Evolutionary conservation across 2,797 vertebrate genomes (phyloP).

Genomic region (Sciaenops ocellatus): DNA sequence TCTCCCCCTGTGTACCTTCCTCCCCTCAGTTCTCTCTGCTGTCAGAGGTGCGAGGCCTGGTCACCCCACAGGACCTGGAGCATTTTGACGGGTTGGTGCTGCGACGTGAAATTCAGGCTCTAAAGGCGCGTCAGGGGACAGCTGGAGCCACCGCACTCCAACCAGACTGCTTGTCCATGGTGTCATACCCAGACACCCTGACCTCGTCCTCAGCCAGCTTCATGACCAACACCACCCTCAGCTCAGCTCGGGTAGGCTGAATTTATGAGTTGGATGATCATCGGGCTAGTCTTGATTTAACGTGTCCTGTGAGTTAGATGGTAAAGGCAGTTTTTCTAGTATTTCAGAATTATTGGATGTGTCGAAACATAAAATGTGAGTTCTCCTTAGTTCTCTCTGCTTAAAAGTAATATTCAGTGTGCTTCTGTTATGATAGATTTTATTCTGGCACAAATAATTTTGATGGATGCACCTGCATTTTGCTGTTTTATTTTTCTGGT

Average conservation of each 20-base stretch:
- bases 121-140: conserved; percentile 92
- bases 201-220: conserved; percentile 94
- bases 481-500: conserved; percentile 17
- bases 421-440: neutral
- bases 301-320: neutral
- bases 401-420: conserved; percentile 5
- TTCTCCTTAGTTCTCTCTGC: neutral
- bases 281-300: neutral
- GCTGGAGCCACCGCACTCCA: conserved; percentile 61
- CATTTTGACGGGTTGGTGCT: conserved; percentile 94
- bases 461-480: conserved; percentile 4
- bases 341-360: neutral
- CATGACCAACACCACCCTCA: conserved; percentile 95
- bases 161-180: conserved; percentile 89
- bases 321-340: neutral
- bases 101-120: conserved; percentile 93
- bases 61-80: conserved; percentile 93
- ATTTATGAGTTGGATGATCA: neutral
- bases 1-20: neutral
- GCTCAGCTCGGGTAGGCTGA: conserved; percentile 92
- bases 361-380: neutral
- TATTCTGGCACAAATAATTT: neutral
- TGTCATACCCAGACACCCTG: conserved; percentile 92
- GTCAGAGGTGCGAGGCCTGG: conserved; percentile 92
- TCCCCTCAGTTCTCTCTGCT: conserved; percentile 92